These are phyloP conservation scores for Erebia ligea DNA, from an alignment of 2,888 invertebrate genomes.

Conservation along the genomic window DNA sequence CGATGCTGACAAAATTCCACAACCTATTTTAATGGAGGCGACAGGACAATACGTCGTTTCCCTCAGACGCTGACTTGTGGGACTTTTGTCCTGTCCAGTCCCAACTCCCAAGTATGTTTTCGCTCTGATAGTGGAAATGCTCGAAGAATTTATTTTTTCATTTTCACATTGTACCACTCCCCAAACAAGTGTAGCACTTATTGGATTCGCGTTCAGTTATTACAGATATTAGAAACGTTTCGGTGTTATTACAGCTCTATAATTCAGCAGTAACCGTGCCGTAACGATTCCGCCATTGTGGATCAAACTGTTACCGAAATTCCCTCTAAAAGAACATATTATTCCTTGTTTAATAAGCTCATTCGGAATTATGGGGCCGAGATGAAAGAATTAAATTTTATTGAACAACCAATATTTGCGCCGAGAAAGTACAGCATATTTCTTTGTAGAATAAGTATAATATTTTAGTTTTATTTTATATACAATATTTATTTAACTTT, in stretches of 20 bases:
- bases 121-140: neutral
- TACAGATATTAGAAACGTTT: constrained; percentile 60
- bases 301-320: constrained; percentile 34
- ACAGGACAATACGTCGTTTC: too few relatives aligned
- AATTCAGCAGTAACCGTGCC: constrained; percentile 45
- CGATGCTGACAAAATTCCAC: too few relatives aligned
- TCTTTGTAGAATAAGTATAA: neutral
- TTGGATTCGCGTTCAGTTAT: constrained; percentile 64
- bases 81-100: too few relatives aligned
- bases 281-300: constrained; percentile 39
- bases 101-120: neutral
- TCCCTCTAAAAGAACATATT: constrained; percentile 31
- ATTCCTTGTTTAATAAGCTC: constrained; percentile 35
- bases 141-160: neutral
- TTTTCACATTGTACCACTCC: constrained; percentile 30
- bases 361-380: constrained; percentile 26
- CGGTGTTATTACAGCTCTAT: constrained; percentile 54
- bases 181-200: constrained; percentile 50
- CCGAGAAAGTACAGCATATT: neutral
- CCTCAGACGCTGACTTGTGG: too few relatives aligned
- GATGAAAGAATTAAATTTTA: constrained; percentile 24
- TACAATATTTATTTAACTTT: too few relatives aligned
- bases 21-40: too few relatives aligned
- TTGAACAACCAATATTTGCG: constrained; percentile 4
- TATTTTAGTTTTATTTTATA: neutral